A percentile compares a stretch with the other conserved stretches of the same genome.
These are phyloP conservation scores for Paedocypris sp. DNA, from an alignment of 2,113 vertebrate species.

Conservation along the genomic window DNA sequence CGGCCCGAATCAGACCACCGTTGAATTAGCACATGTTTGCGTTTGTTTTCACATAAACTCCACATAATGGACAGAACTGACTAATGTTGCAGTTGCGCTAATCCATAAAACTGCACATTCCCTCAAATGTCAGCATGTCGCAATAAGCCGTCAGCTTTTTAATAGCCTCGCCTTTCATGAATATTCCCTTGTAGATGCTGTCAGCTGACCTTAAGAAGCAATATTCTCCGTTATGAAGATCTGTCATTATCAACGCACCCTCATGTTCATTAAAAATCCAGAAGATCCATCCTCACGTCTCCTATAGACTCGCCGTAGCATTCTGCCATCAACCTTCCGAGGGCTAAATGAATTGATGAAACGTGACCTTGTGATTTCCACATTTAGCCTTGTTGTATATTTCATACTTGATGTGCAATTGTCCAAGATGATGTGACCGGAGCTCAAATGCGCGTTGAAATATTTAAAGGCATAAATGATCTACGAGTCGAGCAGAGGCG, in stretches of 20 bases:
- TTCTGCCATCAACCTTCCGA: too few relatives aligned
- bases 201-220: not conserved
- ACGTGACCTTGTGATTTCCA: too few relatives aligned
- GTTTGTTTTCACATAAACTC: not conserved
- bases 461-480: too few relatives aligned
- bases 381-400: too few relatives aligned
- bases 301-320: too few relatives aligned
- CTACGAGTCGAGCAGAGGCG: too few relatives aligned
- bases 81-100: conserved; percentile 1
- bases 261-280: not conserved
- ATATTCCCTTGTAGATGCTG: too few relatives aligned
- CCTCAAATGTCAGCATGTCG: conserved; percentile 5
- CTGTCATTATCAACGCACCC: not conserved
- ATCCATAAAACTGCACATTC: not conserved
- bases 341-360: too few relatives aligned
- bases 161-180: not conserved
- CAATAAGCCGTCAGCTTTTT: not conserved
- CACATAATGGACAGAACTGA: not conserved
- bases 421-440: too few relatives aligned
- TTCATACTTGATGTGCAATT: too few relatives aligned
- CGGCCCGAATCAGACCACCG: not conserved
- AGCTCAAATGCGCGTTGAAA: too few relatives aligned
- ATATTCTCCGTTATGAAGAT: not conserved
- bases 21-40: not conserved
- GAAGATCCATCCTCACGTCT: too few relatives aligned